Conservation (phyloP, 2,113 vertebrate genomes). For the Heliornis fulica region DNA sequence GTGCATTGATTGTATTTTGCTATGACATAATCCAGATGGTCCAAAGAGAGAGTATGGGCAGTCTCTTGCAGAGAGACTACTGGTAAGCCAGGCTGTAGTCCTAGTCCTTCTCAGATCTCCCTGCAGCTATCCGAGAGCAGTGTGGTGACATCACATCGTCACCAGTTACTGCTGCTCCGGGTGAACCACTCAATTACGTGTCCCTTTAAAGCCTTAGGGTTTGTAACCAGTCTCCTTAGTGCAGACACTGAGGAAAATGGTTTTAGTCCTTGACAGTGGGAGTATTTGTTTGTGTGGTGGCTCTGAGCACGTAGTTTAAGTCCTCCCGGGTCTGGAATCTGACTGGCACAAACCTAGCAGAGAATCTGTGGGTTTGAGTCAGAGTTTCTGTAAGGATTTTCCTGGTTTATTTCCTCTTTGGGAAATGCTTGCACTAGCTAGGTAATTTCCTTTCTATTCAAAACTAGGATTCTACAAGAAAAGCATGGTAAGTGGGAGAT, state of each 20-base stretch:
- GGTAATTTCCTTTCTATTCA: not conserved
- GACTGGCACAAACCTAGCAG: not conserved
- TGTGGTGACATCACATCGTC: not conserved
- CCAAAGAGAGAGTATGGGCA: not conserved
- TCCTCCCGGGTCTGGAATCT: not conserved
- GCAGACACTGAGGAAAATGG: not conserved
- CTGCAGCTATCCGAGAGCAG: not conserved
- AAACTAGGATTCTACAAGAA: not conserved
- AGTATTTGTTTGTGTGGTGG: not conserved
- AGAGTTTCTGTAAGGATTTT: slow-evolving; percentile 12
- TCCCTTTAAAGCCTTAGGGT: not conserved
- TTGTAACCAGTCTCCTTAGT: not conserved
- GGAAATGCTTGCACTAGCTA: not conserved
- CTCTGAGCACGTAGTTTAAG: not conserved
- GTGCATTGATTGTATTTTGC: slow-evolving; percentile 76
- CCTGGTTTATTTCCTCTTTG: not conserved
- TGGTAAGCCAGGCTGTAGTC: not conserved
- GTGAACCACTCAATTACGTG: not conserved
- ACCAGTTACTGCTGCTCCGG: not conserved
- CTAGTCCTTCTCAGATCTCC: not conserved
- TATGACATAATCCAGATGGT: slow-evolving; percentile 65
- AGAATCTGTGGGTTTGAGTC: not conserved
- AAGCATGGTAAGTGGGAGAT: not conserved
- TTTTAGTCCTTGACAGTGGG: not conserved
- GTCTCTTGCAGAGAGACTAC: not conserved